A percentile compares a stretch with the other conserved stretches of the same genome.
phyloP scores from a whole-genome alignment of 2,113 vertebrate species.

The Brachionichthys hirsutus region DNA sequence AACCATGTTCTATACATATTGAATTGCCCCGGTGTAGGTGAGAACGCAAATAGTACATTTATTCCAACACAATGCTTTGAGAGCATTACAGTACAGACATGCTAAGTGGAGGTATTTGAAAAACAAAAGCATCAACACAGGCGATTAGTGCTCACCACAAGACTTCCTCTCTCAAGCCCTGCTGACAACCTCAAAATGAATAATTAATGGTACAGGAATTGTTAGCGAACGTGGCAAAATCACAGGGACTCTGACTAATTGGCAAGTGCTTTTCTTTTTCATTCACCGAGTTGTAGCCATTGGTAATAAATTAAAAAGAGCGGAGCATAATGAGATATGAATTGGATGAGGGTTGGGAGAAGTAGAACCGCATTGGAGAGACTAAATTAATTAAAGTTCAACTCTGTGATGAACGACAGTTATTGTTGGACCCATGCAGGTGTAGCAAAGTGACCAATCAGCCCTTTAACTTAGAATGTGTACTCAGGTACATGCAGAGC shows the following conservation, averaged over 20 bases:
- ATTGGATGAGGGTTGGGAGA: slow-evolving; percentile 26
- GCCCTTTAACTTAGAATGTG: slow-evolving; percentile 21
- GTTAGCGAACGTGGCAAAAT: slow-evolving; percentile 73
- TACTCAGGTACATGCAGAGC: not conserved
- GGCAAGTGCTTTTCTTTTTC: slow-evolving; percentile 49
- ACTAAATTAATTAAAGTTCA: slow-evolving; percentile 56
- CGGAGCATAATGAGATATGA: slow-evolving; percentile 47
- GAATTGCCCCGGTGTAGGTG: no score
- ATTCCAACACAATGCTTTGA: not conserved
- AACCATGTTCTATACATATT: not conserved
- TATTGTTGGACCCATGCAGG: slow-evolving; percentile 21
- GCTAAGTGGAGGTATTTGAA: slow-evolving; percentile 33
- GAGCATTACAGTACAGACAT: slow-evolving; percentile 15
- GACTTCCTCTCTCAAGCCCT: slow-evolving; percentile 37
- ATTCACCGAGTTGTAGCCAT: slow-evolving; percentile 51
- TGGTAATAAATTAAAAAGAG: slow-evolving; percentile 58
- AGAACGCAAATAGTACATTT: no score
- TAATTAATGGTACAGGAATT: slow-evolving; percentile 77
- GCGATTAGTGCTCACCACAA: slow-evolving; percentile 48
- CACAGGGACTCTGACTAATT: slow-evolving; percentile 70
- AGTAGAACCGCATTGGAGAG: slow-evolving; percentile 41
- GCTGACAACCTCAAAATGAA: slow-evolving; percentile 69
- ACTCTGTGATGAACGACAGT: slow-evolving; percentile 18
- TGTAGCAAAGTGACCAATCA: slow-evolving; percentile 49
- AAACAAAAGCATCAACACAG: slow-evolving; percentile 26